Base-by-base conservation (phyloP, 30 jellyfish, hydroid and myxozoan genomes). In the Chrysaora quinquecirrha region DNA sequence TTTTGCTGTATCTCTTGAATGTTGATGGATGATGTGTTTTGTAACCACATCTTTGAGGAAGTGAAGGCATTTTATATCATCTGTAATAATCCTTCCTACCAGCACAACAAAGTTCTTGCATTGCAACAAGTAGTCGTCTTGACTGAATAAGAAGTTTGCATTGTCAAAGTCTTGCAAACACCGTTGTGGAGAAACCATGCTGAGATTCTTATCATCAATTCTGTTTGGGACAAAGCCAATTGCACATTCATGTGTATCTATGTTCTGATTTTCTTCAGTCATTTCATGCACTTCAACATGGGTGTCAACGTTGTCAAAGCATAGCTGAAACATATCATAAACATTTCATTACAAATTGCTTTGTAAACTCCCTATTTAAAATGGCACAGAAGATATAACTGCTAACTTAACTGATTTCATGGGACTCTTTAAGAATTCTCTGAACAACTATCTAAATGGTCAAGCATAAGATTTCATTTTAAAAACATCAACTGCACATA, bases 11-110 rank as follows among this genome's bases (percentile, higher is more conserved):
- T 30, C 48, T 65, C 28, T 11, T 18, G 50, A 22, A 38, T 65
- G 34, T 30, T 65, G 12, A 11, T 65, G 77, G 30, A 18, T 65
- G 77, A 65, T 30, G 54, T 65, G 77, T 65, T 65, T 65, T 11
- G 54, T 1, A 16, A 30, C 77, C 7, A 30, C 77, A 65, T 65
- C 77, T 30, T 65, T 38, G n/a, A 65, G 34, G 22, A 30, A 30
- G 2, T 27, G 30, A 27, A 24, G 77, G 77, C 77, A 65, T 16
- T 30, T 30, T n/a, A 65, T 38, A 65, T 65, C 21, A 9, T 28
- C 16, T 3, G 27, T 30, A 0, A 30, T 22, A 22, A 65, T 65
- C 30, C 77, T 65, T 21, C 21, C 77, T 21, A 65, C 56, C 14
- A 65, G 49, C 34, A 38, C 77, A 23, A 30, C 52, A 65, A 22